Evolutionary conservation across 2,888 invertebrate genomes (phyloP).

Genomic region (Pycnomerus fuliginosus): DNA sequence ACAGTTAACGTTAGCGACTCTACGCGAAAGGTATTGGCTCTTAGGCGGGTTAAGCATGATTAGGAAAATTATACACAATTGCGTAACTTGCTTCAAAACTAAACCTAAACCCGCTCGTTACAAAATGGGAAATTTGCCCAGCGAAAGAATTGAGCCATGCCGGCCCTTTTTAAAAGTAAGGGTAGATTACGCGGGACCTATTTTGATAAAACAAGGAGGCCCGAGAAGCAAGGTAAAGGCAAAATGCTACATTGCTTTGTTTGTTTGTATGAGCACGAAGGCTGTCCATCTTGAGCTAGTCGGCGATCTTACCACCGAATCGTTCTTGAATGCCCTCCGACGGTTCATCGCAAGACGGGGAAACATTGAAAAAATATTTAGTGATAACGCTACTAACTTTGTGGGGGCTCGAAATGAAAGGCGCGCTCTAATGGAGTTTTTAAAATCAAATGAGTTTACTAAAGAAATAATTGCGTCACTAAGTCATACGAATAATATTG

Average conservation of each 20-base stretch:
- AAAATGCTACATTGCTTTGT: too few relatives aligned
- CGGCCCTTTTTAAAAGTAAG: constrained; percentile 23
- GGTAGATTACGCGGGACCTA: constrained; percentile 30
- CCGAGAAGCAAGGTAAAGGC: too few relatives aligned
- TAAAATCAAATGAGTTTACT: neutral
- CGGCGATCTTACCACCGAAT: constrained; percentile 22
- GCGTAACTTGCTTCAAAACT: constrained; percentile 9
- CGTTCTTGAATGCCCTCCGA: constrained; percentile 24
- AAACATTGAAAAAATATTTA: constrained; percentile 19
- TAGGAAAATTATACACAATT: constrained; percentile 5
- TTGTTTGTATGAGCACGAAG: too few relatives aligned
- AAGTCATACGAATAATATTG: constrained; percentile 3
- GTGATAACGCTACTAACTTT: constrained; percentile 30
- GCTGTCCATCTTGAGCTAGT: constrained; percentile 30
- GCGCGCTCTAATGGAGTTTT: constrained; percentile 7
- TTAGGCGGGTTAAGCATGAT: constrained; percentile 1
- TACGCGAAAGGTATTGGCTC: constrained; percentile 8
- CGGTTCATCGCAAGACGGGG: constrained; percentile 27
- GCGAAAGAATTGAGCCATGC: constrained; percentile 1
- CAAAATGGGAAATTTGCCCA: constrained; percentile 8
- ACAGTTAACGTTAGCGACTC: neutral
- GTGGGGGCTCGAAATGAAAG: constrained; percentile 18
- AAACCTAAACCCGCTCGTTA: constrained; percentile 9
- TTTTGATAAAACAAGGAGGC: constrained; percentile 21
- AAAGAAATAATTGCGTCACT: constrained; percentile 3